phyloP scores from a whole-genome alignment of 2,113 vertebrate species.

The Cavia aperea region DNA sequence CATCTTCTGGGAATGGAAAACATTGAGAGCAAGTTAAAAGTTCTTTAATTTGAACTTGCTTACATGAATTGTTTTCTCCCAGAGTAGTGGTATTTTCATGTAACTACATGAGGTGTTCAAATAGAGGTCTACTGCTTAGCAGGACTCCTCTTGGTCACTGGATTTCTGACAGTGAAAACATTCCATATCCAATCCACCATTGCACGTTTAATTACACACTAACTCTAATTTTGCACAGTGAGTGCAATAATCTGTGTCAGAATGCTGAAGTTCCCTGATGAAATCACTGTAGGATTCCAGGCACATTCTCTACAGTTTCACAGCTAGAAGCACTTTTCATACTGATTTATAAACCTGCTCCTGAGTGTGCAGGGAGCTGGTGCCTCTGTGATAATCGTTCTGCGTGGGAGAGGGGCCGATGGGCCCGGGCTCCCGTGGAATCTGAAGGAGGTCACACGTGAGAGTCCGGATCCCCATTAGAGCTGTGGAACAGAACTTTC shows the following conservation, averaged over 20 bases:
- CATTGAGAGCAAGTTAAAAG: neutral
- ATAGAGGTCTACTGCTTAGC: neutral
- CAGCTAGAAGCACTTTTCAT: neutral
- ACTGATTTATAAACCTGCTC: neutral
- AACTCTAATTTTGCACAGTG: neutral
- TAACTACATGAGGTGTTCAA: neutral
- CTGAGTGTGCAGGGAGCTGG: neutral
- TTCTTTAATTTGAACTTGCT: no score
- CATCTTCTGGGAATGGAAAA: neutral
- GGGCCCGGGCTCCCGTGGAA: no score
- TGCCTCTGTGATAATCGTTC: no score
- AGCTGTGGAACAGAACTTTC: neutral
- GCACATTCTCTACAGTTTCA: neutral
- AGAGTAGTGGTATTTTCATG: neutral
- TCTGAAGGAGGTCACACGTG: neutral
- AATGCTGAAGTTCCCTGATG: neutral
- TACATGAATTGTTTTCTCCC: neutral
- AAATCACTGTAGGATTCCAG: neutral
- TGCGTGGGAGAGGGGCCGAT: no score
- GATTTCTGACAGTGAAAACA: neutral
- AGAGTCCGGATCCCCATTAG: neutral
- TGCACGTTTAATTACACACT: neutral
- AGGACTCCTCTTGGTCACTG: fast-evolving
- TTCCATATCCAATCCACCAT: neutral
- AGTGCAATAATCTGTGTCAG: neutral